Base-by-base conservation (phyloP, 2,113 vertebrate genomes). In the Camelus dromedarius region DNA sequence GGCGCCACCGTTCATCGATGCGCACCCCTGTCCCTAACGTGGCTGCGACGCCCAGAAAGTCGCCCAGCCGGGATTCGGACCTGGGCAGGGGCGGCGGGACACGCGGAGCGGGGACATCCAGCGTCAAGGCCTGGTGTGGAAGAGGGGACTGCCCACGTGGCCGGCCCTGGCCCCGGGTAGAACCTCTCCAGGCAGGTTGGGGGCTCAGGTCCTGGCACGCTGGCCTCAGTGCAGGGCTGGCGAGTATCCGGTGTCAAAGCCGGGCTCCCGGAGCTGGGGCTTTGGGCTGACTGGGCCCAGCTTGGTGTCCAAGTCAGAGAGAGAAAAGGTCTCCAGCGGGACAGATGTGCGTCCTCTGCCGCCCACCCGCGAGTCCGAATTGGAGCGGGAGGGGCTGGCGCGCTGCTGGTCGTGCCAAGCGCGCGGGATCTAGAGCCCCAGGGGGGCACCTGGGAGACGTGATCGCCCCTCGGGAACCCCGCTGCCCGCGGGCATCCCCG, bases 271-370 rank as follows among this genome's bases (percentile, higher is more conserved):
- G 89, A 54, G 58, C 70, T 81, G 60, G 76, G 66, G 89, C 58
- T 95, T 82, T 48, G 35, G 76, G 76, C 6, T 58, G 35, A 35
- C 35, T 35, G 35, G 35, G 35, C 35, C 35, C 35, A 35, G 35
- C 35, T 35, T 35, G 35, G 35, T 94, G 94, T 97, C 92, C 93
- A 91, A 64, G 94, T 72, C 81, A 6, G 95, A 95, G 85, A 73
- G 90, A 97, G 77, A 35, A 69, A 97, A 97, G 97, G 96, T 98
- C 93, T 90, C 84, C 82, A 95, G 92, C 89, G 95, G 97, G 97
- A 97, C 96, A 79, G 80, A 96, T 76, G 83, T 75, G n/a, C 46
- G 95, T 94, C 77, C 90, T 77, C 52, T 20, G 95, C 80, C 80
- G 89, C 91, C 97, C 95, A 95, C 91, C 76, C 22, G 32, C 5